Base-by-base conservation (phyloP, 2,888 invertebrate genomes). In the Plagodis dolabraria region DNA sequence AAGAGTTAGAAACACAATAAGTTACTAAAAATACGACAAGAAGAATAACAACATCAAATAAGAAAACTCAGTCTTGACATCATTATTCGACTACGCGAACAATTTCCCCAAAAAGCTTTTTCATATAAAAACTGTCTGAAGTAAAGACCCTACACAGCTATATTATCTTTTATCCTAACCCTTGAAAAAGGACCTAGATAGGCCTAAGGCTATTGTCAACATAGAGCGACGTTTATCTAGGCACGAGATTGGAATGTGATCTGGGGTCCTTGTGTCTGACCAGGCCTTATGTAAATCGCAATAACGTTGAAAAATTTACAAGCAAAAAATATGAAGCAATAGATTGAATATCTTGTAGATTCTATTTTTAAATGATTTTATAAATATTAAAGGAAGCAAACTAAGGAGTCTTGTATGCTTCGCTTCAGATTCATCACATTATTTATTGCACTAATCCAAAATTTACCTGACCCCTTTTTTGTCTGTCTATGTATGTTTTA, bases 61-160 rank as follows among this genome's bases (percentile, higher is more conserved):
- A 52, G 34, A 47, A 52, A 48, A 36, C n/a, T 34, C 48, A 53
- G 53, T 53, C 47, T 48, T 53, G 5, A 57, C 53, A 38, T 45
- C 53, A 53, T 59, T 53, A 59, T 59, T 53, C 40, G 11, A 44
- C 36, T 38, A 47, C 44, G 47, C 48, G 34, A 43, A 49, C 59
- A 50, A 53, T 59, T 59, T 50, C 22, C 34, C 49, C 42, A 38
- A 53, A 53, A 50, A 59, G 53, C 48, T 58, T 53, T 58, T 45
- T 42, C 34, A 9, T 49, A 50, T 50, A 46, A 54, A 59, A 59
- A 50, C 36, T 46, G 42, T 50, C 59, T 49, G 49, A 55, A 52
- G 60, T 48, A 60, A 52, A 60, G 36, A 46, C 43, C 46, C 46
- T 54, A 33, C 12, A 10, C 47, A 36, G 8, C 9, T 55, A 47